Base-by-base conservation (phyloP, 2,113 vertebrate species). In the Ophiodon elongatus region DNA sequence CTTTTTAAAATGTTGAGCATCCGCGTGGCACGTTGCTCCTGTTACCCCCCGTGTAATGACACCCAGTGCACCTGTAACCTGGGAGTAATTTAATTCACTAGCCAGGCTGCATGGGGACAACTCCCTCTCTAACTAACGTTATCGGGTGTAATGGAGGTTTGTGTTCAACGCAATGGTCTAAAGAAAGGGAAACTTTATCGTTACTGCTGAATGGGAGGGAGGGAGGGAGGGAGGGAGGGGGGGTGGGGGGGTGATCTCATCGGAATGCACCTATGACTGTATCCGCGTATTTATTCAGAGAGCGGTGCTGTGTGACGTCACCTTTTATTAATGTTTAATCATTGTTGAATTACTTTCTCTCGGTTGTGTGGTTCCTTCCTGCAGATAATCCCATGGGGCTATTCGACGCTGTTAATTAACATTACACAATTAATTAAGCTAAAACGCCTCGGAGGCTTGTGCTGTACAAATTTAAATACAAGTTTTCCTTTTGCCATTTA, bases 391-490 rank as follows among this genome's bases (percentile, higher is more conserved):
- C 45, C 17, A 8, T 10, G 17, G 2, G 52, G 54, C 57, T 71
- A 11, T 84, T 78, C n/a, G 4, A 67, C n/a, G 29, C 41, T 19
- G 50, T 85, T 91, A 89, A 92, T 92, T 89, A 93, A 82, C 62
- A 81, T 65, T 52, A 62, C 29, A 39, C 79, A 52, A 23, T 88
- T 89, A 89, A 91, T 91, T 92, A 91, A 85, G 29, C 37, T 83
- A 43, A 80, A 78, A 68, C 41, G 60, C 87, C 78, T 78, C 8
- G 11, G 47, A 70, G 88, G 76, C 57, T n/a, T 67, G 64, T 6
- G 65, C 72, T 80, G 63, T 29, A 31, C 33, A 45, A 33, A 76
- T 77, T 74, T 71, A 35, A 73, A 73, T 6, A 54, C 31, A 43
- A 29, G n/a, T 37, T 70, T 66, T 83, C 15, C 35, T 73, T 82